These are phyloP conservation scores for Eulacestoma nigropectus DNA, from an alignment of 2,113 vertebrate species.

Conservation along the genomic window DNA sequence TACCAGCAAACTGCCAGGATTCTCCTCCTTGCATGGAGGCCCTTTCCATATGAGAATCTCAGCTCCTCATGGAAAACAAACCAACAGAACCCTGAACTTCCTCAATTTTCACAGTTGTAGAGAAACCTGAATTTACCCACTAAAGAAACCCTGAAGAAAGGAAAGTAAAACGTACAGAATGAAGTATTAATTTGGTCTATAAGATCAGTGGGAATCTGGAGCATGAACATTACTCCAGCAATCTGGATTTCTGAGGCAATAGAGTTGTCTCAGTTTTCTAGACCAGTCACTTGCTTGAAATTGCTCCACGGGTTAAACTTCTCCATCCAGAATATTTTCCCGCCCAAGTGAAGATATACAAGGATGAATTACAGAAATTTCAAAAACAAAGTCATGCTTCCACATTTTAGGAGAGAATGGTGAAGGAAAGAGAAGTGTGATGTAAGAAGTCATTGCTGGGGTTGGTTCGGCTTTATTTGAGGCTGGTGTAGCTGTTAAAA, in stretches of 20 bases:
- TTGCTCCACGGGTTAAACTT: background rate
- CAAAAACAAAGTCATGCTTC: background rate
- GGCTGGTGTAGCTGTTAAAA: background rate
- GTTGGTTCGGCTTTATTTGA: background rate
- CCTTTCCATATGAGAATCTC: background rate
- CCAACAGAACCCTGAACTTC: background rate
- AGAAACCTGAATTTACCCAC: background rate
- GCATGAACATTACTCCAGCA: background rate
- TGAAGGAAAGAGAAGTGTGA: background rate
- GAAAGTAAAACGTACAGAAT: background rate
- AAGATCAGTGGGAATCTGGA: background rate
- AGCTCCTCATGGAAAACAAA: background rate
- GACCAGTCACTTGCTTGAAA: background rate
- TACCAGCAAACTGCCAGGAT: background rate
- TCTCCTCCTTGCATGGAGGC: background rate
- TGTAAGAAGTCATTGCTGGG: background rate
- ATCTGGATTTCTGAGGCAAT: background rate
- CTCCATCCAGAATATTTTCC: background rate
- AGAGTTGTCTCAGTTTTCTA: background rate
- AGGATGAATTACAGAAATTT: background rate
- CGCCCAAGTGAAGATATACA: background rate
- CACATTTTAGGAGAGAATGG: background rate
- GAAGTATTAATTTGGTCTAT: background rate
- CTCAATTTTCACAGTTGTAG: background rate
- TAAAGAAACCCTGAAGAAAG: background rate